Conservation (phyloP, 2,113 vertebrate species). For the Narcine bancroftii region DNA sequence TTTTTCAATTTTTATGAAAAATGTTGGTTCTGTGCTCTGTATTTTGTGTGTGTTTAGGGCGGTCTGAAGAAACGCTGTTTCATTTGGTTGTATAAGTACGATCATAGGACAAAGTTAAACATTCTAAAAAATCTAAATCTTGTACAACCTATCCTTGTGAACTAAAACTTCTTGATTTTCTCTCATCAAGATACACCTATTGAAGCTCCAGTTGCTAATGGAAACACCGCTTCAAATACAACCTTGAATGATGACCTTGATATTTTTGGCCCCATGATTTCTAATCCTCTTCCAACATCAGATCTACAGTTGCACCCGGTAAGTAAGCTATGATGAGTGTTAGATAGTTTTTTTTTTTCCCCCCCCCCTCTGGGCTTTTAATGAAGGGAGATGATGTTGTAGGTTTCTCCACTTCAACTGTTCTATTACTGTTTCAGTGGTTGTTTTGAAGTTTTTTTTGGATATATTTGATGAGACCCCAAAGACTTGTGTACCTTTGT, state of each 20-base stretch:
- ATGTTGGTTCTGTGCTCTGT: too few relatives aligned
- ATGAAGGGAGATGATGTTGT: background rate
- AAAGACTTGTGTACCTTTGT: too few relatives aligned
- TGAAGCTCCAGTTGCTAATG: conserved; percentile 59
- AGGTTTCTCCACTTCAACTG: background rate
- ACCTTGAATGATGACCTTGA: conserved; percentile 77
- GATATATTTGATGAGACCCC: too few relatives aligned
- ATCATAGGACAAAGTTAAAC: too few relatives aligned
- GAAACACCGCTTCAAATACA: conserved; percentile 52
- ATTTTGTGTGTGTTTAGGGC: too few relatives aligned
- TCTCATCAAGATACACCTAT: conserved; percentile 67
- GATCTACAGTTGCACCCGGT: conserved; percentile 60
- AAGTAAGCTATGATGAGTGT: conserved; percentile 46
- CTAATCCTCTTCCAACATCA: conserved; percentile 80
- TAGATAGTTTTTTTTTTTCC: background rate
- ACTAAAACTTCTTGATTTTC: conserved; percentile 38
- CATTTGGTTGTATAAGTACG: too few relatives aligned
- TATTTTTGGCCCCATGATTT: conserved; percentile 96
- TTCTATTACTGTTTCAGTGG: background rate
- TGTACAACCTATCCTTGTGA: background rate
- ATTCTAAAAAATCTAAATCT: too few relatives aligned
- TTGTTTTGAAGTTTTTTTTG: too few relatives aligned
- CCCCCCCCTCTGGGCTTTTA: background rate
- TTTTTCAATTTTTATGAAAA: too few relatives aligned
- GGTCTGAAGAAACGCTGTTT: too few relatives aligned